phyloP scores from a whole-genome alignment of 2,888 invertebrate species.

The Gnatocerus cornutus region DNA sequence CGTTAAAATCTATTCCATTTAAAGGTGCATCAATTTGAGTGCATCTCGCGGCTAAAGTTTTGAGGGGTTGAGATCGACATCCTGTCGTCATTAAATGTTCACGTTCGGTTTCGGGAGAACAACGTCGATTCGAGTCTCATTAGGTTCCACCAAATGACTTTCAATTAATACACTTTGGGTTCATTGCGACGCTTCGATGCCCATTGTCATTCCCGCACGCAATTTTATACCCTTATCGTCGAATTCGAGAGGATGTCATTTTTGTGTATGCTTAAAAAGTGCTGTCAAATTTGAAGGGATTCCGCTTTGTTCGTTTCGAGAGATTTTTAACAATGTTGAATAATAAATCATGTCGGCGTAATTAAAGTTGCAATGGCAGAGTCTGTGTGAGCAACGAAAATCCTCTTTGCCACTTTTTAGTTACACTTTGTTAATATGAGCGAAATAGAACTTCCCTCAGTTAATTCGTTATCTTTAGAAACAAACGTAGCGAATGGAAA shows the following conservation, averaged over 20 bases:
- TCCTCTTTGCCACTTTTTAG: conserved; percentile 23
- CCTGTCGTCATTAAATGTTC: conserved; percentile 61
- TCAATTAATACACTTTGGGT: conserved; percentile 60
- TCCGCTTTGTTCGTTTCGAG: background rate
- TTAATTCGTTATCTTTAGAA: conserved; percentile 52
- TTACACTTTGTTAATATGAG: conserved; percentile 28
- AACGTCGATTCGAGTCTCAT: conserved; percentile 58
- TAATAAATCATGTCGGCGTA: background rate
- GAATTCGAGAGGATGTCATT: conserved; percentile 13
- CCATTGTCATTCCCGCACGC: conserved; percentile 45
- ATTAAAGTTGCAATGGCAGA: background rate
- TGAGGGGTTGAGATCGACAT: conserved; percentile 16
- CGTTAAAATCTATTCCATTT: conserved; percentile 39
- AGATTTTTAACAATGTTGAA: background rate
- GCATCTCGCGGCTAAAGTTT: conserved; percentile 25
- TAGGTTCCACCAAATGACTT: conserved; percentile 61
- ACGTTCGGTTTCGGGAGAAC: conserved; percentile 60
- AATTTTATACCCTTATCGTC: conserved; percentile 11
- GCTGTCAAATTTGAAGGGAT: conserved; percentile 6
- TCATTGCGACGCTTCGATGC: conserved; percentile 49
- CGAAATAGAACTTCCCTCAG: conserved; percentile 36
- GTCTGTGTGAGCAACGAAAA: conserved; percentile 1
- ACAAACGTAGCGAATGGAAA: conserved; percentile 52
- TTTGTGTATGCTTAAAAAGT: conserved; percentile 7
- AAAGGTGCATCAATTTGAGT: conserved; percentile 41